These are phyloP conservation scores for Daphoenositta chrysoptera DNA, from an alignment of 2,113 vertebrate species.

Conservation along the genomic window DNA sequence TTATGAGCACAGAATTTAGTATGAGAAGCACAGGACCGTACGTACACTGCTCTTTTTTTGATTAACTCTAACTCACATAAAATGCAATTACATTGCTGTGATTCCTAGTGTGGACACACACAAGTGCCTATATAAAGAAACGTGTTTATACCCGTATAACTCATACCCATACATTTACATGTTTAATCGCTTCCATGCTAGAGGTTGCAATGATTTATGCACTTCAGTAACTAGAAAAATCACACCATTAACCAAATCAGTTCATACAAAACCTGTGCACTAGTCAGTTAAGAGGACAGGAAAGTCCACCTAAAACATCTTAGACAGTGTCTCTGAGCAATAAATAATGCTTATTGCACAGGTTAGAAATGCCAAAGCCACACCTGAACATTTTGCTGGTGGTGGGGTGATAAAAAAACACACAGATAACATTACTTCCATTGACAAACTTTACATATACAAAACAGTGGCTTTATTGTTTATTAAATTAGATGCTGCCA, in stretches of 20 bases:
- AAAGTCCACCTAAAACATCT: slow-evolving; percentile 45
- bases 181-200: neutral
- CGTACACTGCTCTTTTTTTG: accelerated
- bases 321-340: slow-evolving; percentile 37
- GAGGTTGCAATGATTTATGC: neutral
- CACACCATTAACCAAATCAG: slow-evolving; percentile 30
- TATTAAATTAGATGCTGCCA: slow-evolving; percentile 38
- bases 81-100: neutral
- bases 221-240: slow-evolving; percentile 11
- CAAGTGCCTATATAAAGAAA: neutral
- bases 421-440: slow-evolving; percentile 59
- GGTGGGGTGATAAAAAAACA: slow-evolving; percentile 32
- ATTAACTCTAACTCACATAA: neutral
- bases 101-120: neutral
- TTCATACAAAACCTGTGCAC: neutral
- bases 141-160: neutral
- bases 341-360: neutral
- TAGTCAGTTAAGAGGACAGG: slow-evolving; percentile 32
- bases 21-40: neutral
- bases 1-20: neutral
- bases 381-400: slow-evolving; percentile 1
- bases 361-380: neutral
- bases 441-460: slow-evolving; percentile 52
- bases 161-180: slow-evolving; percentile 9
- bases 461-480: slow-evolving; percentile 55